Evolutionary conservation across 92 coral and sea anemone species (phyloP).

Genomic region (Zoanthus sansibaricus): DNA sequence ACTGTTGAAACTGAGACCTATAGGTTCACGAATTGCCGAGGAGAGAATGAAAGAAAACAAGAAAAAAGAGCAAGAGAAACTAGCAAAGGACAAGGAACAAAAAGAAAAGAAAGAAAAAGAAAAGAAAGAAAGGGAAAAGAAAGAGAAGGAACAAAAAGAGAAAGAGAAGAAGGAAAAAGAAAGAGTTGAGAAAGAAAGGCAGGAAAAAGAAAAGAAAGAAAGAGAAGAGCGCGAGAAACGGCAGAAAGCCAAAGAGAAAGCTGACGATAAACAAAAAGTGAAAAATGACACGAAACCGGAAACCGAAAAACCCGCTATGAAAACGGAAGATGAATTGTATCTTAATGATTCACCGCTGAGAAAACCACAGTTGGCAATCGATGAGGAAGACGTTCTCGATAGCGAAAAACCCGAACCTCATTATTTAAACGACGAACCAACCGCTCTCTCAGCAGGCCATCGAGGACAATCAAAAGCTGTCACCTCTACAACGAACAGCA

Average conservation of each 20-base stretch:
- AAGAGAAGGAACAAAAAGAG: background rate
- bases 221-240: constrained; percentile 35
- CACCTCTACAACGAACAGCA: constrained; percentile 42
- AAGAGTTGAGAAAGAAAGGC: constrained; percentile 15
- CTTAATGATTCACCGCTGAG: constrained; percentile 40
- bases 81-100: constrained; percentile 41
- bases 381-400: constrained; percentile 52
- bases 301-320: constrained; percentile 9
- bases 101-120: constrained; percentile 51
- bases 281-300: constrained; percentile 43
- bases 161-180: constrained; percentile 15
- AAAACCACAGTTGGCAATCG: constrained; percentile 24
- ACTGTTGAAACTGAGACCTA: constrained; percentile 31
- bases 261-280: constrained; percentile 23
- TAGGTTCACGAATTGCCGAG: constrained; percentile 31
- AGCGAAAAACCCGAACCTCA: constrained; percentile 67
- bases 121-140: constrained; percentile 4
- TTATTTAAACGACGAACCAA: constrained; percentile 59
- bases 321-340: constrained; percentile 37
- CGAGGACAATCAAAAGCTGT: constrained; percentile 64
- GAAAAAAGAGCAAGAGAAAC: constrained; percentile 42
- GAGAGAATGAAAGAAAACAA: constrained; percentile 52
- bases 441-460: constrained; percentile 29
- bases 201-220: constrained; percentile 31
- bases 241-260: constrained; percentile 21